These are phyloP conservation scores for Heterocephalus glaber DNA, from an alignment of 2,113 vertebrate species.

Conservation along the genomic window DNA sequence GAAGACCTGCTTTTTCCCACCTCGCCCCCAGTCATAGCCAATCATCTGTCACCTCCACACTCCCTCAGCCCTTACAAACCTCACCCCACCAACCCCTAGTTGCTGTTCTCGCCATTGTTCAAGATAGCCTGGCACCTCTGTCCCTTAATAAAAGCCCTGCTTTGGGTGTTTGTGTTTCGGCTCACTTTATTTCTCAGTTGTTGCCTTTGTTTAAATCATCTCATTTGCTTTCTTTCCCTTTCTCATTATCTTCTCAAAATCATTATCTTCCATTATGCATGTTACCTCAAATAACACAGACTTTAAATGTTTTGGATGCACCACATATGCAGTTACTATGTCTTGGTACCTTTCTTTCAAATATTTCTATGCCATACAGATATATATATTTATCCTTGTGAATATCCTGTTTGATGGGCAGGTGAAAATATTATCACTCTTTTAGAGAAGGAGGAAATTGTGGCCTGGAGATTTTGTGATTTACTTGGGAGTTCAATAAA, in stretches of 20 bases:
- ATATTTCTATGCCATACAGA: conserved; percentile 1
- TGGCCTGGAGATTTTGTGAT: conserved; percentile 33
- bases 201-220: conserved; percentile 3
- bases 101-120: too few relatives aligned
- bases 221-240: conserved; percentile 45
- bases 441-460: conserved; percentile 45
- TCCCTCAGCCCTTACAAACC: too few relatives aligned
- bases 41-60: too few relatives aligned
- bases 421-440: conserved; percentile 23
- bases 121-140: too few relatives aligned
- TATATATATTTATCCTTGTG: conserved; percentile 31
- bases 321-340: neutral
- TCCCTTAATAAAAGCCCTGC: too few relatives aligned
- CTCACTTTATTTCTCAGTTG: too few relatives aligned
- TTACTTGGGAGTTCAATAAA: conserved; percentile 15
- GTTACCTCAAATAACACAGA: neutral
- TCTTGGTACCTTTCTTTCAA: conserved; percentile 42
- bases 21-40: too few relatives aligned
- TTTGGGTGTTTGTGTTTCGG: too few relatives aligned
- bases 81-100: too few relatives aligned
- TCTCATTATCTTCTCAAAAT: conserved; percentile 16
- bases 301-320: conserved; percentile 34
- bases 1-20: too few relatives aligned
- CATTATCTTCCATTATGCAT: neutral
- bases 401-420: conserved; percentile 25